Evolutionary conservation across 2,797 vertebrate genomes (phyloP).

Genomic region (Tarsius wallacei): DNA sequence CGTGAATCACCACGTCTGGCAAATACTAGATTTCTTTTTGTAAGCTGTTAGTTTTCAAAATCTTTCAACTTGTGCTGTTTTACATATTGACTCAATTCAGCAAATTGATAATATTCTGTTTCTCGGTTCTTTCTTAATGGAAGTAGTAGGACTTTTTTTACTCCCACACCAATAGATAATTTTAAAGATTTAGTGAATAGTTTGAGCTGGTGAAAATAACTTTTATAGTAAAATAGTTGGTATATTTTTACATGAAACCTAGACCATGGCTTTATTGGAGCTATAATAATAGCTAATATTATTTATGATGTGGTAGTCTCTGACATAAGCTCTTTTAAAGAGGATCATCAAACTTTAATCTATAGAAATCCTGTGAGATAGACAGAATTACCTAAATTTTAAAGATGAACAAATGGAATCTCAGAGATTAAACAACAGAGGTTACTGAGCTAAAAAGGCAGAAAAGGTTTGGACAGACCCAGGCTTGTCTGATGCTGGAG

Average conservation of each 20-base stretch:
- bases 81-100: background rate
- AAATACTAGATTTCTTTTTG: background rate
- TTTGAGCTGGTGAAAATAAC: constrained; percentile 11
- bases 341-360: constrained; percentile 1
- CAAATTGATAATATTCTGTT: background rate
- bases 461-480: background rate
- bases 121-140: background rate
- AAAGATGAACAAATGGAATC: background rate
- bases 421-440: background rate
- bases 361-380: background rate
- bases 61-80: background rate
- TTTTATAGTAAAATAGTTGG: background rate
- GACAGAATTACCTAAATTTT: background rate
- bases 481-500: background rate
- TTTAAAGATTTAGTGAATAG: constrained; percentile 58
- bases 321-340: constrained; percentile 11
- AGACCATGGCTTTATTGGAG: background rate
- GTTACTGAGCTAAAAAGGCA: background rate
- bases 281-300: background rate
- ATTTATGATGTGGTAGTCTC: background rate
- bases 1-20: no score
- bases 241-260: constrained; percentile 32
- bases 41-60: constrained; percentile 46
- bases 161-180: background rate
- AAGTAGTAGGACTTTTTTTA: background rate